Conservation (phyloP, 2,797 vertebrate species). For the Falco concolor region DNA sequence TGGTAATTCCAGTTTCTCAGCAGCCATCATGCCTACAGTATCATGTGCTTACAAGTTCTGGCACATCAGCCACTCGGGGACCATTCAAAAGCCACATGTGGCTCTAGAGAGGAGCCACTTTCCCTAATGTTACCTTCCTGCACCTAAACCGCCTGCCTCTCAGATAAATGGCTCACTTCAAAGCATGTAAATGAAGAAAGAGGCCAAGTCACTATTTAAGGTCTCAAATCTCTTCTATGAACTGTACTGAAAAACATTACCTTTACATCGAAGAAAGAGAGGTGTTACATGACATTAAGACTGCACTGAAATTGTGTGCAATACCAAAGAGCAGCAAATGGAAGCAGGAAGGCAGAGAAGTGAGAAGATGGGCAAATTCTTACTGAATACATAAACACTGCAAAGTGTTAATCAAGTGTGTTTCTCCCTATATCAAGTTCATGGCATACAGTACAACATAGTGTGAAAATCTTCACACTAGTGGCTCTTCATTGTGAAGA, state of each 20-base stretch:
- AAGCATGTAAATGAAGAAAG: not conserved
- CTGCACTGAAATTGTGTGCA: not conserved
- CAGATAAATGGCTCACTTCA: fast-evolving
- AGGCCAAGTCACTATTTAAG: not conserved
- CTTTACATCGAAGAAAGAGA: not conserved
- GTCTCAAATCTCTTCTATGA: not conserved
- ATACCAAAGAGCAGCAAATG: not conserved
- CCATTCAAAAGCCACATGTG: not conserved
- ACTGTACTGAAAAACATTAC: not conserved
- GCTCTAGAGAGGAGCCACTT: not conserved
- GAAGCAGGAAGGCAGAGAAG: not conserved
- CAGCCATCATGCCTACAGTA: not conserved
- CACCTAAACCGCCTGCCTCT: not conserved
- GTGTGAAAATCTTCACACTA: not conserved
- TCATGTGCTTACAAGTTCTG: not conserved
- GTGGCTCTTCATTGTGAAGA: not conserved
- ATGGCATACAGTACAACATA: not conserved
- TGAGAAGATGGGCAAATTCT: not conserved
- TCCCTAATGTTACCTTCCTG: not conserved
- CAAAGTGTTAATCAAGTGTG: not conserved
- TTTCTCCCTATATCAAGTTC: not conserved
- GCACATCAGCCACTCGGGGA: not conserved
- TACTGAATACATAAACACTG: not conserved
- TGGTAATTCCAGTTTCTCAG: not conserved
- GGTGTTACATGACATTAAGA: not conserved